A percentile compares a stretch with the other conserved stretches of the same genome.
Evolutionary conservation across 2,888 invertebrate species (phyloP).

Genomic region (Agapostemon virescens): DNA sequence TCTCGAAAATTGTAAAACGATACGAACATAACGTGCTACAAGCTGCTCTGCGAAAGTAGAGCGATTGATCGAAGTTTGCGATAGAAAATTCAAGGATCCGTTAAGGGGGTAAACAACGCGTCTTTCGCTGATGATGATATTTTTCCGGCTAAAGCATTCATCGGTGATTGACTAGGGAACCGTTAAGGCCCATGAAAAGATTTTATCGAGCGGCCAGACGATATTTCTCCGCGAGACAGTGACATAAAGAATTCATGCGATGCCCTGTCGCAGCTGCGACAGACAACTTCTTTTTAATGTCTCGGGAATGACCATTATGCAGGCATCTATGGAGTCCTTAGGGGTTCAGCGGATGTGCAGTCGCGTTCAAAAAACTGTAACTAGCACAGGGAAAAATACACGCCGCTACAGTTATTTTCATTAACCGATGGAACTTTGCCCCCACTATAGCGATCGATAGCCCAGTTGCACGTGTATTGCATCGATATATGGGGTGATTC

Average conservation of each 20-base stretch:
- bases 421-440: conserved; percentile 73
- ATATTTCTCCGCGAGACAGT: background rate
- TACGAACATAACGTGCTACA: no score
- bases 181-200: background rate
- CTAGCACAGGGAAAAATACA: conserved; percentile 63
- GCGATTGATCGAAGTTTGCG: background rate
- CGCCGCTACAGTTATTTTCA: conserved; percentile 73
- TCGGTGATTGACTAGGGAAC: background rate
- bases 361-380: conserved; percentile 62
- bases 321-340: conserved; percentile 48
- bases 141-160: background rate
- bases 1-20: background rate
- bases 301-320: conserved; percentile 20
- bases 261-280: background rate
- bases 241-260: conserved; percentile 3
- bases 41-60: background rate
- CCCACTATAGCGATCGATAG: conserved; percentile 75
- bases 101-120: background rate
- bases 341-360: conserved; percentile 51
- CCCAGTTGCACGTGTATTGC: conserved; percentile 78
- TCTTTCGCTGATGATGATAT: background rate
- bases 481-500: conserved; percentile 71
- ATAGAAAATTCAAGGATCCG: background rate
- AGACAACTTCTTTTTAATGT: background rate
- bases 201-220: background rate